Conservation (phyloP, 2,113 vertebrate genomes). For the Trichomycterus rosablanca region DNA sequence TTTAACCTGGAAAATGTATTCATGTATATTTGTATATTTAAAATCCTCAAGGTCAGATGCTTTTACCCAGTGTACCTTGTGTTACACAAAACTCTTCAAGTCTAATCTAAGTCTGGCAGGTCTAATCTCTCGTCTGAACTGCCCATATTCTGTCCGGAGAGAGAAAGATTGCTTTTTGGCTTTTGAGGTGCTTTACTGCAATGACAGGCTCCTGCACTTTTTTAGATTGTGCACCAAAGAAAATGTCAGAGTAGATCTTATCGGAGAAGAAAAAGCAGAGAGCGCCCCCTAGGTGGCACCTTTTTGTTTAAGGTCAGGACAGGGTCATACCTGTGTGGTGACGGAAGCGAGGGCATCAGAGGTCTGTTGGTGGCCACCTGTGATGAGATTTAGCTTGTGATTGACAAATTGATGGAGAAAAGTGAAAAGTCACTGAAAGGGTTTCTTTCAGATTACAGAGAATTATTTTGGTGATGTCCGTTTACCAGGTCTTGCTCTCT, state of each 20-base stretch:
- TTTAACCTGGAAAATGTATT: not conserved
- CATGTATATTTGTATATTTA: conserved; percentile 2
- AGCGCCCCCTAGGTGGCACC: conserved; percentile 52
- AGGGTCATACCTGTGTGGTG: conserved; percentile 20
- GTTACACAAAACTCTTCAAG: conserved; percentile 14
- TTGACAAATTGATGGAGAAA: conserved; percentile 18
- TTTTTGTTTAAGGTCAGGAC: conserved; percentile 42
- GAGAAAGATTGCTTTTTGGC: conserved; percentile 43
- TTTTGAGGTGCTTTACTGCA: conserved; percentile 53
- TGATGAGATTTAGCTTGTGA: conserved; percentile 14
- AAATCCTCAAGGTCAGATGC: not conserved
- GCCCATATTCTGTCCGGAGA: conserved; percentile 27
- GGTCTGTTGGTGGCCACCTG: conserved; percentile 21
- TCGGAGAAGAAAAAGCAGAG: conserved; percentile 43
- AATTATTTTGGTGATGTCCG: conserved; percentile 32
- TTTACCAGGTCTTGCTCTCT: conserved; percentile 4
- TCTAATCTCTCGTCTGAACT: conserved; percentile 41
- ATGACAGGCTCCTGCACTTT: conserved; percentile 40
- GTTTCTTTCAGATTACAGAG: conserved; percentile 15
- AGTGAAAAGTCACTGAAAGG: conserved; percentile 14
- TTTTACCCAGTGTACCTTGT: conserved; percentile 9
- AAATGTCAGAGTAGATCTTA: conserved; percentile 69
- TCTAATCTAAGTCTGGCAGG: conserved; percentile 27
- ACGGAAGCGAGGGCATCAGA: conserved; percentile 17
- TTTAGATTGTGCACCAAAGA: conserved; percentile 57